Base-by-base conservation (phyloP, 2,797 vertebrate species). In the Eptatretus atami region DNA sequence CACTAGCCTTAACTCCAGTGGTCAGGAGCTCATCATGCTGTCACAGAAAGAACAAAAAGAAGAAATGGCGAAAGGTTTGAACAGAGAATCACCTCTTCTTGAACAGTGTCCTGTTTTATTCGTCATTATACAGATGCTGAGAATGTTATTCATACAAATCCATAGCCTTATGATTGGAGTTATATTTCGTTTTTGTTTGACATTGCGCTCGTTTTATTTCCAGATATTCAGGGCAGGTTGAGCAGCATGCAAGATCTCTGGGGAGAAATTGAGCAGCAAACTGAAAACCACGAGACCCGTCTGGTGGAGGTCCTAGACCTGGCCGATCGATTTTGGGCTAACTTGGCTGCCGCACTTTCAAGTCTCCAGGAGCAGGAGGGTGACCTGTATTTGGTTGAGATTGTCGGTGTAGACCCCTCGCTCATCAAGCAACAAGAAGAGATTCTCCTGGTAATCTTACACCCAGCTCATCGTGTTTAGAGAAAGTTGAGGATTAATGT, bases 351-450 rank as follows among this genome's bases (percentile, higher is more conserved):
- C 9, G 80, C 96, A 1, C 75, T 98, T 71, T 86, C 85, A 66
- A 98, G 88, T 24, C 83, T 98, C 66, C 76, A 74, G 66, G 90
- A 98, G 73, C 94, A 87, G 0, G 87, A 96, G 71, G 92, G 95
- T 64, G 90, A 95, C 1, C 82, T 96, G 57, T 81, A 79, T 14
- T 87, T 96, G 68, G 77, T 98, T 72, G 92, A 98, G 74, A 92
- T 85, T 72, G 87, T 88, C 0, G 88, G 92, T 14, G 86, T 98
- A 24, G 92, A 96, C 71, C 92, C 90, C 0, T 98, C 92, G 11
- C 88, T 98, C 75, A 96, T 98, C 75, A 98, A 98, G 69, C 92
- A 98, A 69, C 92, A 98, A 71, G 83, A 94, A 24, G 92, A 96
- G 70, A 86, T 87, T 1, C n/a, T 61, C n/a, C 12, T 61, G 57